These are phyloP conservation scores for Cryptocephalus moraei DNA, from an alignment of 2,888 invertebrate genomes.

Conservation along the genomic window DNA sequence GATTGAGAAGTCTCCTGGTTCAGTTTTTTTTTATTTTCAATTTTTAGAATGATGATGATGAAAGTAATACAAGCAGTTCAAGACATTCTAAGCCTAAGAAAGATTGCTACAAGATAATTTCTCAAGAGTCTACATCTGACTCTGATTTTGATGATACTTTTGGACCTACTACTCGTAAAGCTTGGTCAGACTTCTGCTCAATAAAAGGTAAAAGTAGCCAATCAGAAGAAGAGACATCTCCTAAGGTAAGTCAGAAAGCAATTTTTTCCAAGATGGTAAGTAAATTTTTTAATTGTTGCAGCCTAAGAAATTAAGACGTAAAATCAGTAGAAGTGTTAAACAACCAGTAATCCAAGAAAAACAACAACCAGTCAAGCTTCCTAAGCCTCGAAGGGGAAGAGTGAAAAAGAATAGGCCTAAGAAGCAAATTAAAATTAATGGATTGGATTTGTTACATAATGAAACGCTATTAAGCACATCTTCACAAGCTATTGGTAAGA, in stretches of 20 bases:
- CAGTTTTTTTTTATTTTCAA: background rate
- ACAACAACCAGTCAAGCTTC: slow-evolving; percentile 26
- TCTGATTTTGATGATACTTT: slow-evolving; percentile 38
- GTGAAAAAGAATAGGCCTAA: slow-evolving; percentile 52
- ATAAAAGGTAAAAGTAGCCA: slow-evolving; percentile 51
- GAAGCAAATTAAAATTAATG: slow-evolving; percentile 68
- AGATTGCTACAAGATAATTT: slow-evolving; percentile 43
- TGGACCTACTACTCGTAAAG: slow-evolving; percentile 61
- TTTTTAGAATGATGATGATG: slow-evolving; percentile 28
- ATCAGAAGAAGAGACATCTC: slow-evolving; percentile 47
- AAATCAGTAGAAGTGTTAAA: slow-evolving; percentile 41
- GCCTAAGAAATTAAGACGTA: slow-evolving; percentile 39
- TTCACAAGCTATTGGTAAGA: slow-evolving; percentile 59
- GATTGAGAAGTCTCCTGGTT: no score
- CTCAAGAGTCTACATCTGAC: slow-evolving; percentile 37
- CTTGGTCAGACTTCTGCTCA: slow-evolving; percentile 66
- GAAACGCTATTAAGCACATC: slow-evolving; percentile 82
- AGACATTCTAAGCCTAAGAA: slow-evolving; percentile 38
- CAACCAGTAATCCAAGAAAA: slow-evolving; percentile 20
- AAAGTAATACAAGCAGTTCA: slow-evolving; percentile 21
- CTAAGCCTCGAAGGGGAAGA: slow-evolving; percentile 45
- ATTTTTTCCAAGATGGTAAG: no score
- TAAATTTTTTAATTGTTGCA: slow-evolving; percentile 19
- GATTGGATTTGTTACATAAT: slow-evolving; percentile 78
- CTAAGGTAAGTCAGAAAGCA: slow-evolving; percentile 18